Evolutionary conservation across 2,888 invertebrate genomes (phyloP).

Genomic region (Monopis laevigella): DNA sequence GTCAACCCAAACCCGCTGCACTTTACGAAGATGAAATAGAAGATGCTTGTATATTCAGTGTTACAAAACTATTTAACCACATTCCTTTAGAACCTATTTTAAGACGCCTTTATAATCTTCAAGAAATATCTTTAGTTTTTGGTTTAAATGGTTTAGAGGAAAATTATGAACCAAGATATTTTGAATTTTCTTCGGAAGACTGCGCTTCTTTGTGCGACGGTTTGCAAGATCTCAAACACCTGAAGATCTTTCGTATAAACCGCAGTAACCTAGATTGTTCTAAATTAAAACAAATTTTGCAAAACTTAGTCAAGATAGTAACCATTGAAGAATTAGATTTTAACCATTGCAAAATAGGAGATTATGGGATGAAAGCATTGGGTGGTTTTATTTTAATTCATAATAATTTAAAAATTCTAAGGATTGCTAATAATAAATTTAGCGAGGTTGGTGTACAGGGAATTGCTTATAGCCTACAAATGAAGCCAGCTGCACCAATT

Average conservation of each 20-base stretch:
- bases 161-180: slow-evolving; percentile 66
- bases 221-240: slow-evolving; percentile 44
- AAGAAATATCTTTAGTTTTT: slow-evolving; percentile 54
- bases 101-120: slow-evolving; percentile 54
- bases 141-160: slow-evolving; percentile 56
- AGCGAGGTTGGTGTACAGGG: slow-evolving; percentile 63
- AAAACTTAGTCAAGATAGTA: slow-evolving; percentile 55
- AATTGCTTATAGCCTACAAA: slow-evolving; percentile 59
- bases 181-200: slow-evolving; percentile 69
- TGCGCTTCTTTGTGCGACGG: slow-evolving; percentile 66
- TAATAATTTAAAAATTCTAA: slow-evolving; percentile 50
- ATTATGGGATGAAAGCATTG: slow-evolving; percentile 71
- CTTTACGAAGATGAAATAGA: slow-evolving; percentile 34
- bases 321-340: slow-evolving; percentile 69
- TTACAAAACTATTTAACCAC: slow-evolving; percentile 58
- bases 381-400: slow-evolving; percentile 64
- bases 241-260: slow-evolving; percentile 66
- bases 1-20: slow-evolving; percentile 50
- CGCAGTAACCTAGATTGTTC: slow-evolving; percentile 68
- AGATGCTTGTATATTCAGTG: slow-evolving; percentile 46
- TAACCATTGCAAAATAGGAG: slow-evolving; percentile 71
- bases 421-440: slow-evolving; percentile 66
- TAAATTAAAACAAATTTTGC: slow-evolving; percentile 67
- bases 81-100: slow-evolving; percentile 68
- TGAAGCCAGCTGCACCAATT: slow-evolving; percentile 55